Conservation (phyloP, 2,797 vertebrate species). For the Megalops cyprinoides region DNA sequence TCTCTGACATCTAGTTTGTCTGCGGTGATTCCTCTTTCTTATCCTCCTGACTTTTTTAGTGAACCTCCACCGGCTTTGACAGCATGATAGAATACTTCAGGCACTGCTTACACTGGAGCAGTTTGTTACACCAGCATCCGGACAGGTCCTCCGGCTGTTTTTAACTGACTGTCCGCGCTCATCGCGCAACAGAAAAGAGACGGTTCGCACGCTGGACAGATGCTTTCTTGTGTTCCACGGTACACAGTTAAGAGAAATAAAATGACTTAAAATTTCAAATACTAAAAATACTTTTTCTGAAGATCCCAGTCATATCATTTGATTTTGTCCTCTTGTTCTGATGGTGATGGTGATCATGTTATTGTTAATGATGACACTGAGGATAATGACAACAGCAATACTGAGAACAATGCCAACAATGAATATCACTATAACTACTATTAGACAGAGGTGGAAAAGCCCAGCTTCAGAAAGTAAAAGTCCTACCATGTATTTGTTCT, state of each 20-base stretch:
- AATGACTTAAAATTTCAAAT: background rate
- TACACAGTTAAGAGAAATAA: background rate
- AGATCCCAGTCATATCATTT: background rate
- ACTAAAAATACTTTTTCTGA: background rate
- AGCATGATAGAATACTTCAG: slow-evolving; percentile 53
- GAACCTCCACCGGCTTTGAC: slow-evolving; percentile 51
- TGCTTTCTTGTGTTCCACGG: background rate
- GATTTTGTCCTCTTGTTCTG: background rate
- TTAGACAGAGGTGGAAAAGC: too few species aligned
- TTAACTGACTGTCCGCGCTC: background rate
- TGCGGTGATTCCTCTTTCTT: slow-evolving; percentile 44
- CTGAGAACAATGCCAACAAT: background rate
- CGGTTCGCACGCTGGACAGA: background rate
- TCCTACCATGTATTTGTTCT: too few species aligned
- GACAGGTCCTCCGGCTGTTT: slow-evolving; percentile 30
- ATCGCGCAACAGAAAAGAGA: background rate
- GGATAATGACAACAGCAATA: too few species aligned
- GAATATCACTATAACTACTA: background rate
- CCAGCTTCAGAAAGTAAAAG: too few species aligned
- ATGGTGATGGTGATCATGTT: background rate
- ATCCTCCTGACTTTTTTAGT: slow-evolving; percentile 45
- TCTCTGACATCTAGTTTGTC: slow-evolving; percentile 45
- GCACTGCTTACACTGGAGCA: slow-evolving; percentile 42
- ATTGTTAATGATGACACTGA: background rate
- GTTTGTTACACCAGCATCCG: slow-evolving; percentile 46